These are phyloP conservation scores for Malacosoma neustria DNA, from an alignment of 2,888 invertebrate genomes.

Conservation along the genomic window DNA sequence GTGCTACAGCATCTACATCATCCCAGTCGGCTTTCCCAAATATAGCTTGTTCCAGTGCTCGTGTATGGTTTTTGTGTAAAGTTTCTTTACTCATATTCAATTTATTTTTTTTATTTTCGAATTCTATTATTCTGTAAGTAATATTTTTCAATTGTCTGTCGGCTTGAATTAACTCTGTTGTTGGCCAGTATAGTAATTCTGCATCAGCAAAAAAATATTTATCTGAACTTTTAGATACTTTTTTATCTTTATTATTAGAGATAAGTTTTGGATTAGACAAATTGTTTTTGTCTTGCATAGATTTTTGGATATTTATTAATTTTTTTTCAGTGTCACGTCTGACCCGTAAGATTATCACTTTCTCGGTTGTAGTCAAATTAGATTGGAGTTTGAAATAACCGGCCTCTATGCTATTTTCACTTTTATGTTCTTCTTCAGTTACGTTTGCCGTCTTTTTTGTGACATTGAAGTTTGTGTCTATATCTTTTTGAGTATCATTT, in stretches of 20 bases:
- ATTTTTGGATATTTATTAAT: constrained; percentile 3
- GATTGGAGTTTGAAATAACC: constrained; percentile 25
- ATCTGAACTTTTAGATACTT: constrained; percentile 25
- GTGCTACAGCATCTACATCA: constrained; percentile 50
- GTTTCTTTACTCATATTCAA: constrained; percentile 43
- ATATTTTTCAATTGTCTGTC: constrained; percentile 32
- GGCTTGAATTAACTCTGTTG: constrained; percentile 15
- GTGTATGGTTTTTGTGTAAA: constrained; percentile 39
- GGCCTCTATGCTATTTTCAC: constrained; percentile 50
- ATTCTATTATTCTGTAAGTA: constrained; percentile 44
- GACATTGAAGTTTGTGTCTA: constrained; percentile 32
- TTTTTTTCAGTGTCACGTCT: constrained; percentile 1
- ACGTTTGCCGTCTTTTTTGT: constrained; percentile 34
- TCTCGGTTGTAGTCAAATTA: constrained; percentile 25
- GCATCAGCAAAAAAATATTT: constrained; percentile 29
- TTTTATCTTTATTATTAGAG: constrained; percentile 14
- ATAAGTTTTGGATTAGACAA: not conserved
- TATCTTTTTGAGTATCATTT: constrained; percentile 29
- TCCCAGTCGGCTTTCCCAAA: constrained; percentile 60
- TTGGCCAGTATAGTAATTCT: constrained; percentile 57
- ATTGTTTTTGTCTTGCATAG: not conserved
- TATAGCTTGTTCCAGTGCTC: constrained; percentile 47
- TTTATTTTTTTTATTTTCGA: constrained; percentile 46
- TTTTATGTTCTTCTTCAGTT: constrained; percentile 24
- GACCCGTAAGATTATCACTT: constrained; percentile 9